These are phyloP conservation scores for Drosophila subsilvestris DNA, from an alignment of 2,888 invertebrate genomes.

Conservation along the genomic window DNA sequence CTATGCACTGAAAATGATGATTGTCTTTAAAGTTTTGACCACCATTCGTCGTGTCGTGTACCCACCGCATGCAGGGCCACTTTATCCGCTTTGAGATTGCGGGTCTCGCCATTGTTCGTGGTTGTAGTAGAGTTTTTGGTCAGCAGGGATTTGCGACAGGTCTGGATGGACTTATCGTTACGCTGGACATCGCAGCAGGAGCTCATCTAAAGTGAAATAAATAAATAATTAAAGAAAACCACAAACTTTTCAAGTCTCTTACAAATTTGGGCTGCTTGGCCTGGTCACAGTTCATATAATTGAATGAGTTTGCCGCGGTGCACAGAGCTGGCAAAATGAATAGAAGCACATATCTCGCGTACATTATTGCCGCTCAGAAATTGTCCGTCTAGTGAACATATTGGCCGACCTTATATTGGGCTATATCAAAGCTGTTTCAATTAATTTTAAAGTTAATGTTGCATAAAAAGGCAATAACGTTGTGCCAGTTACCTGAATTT, in stretches of 20 bases:
- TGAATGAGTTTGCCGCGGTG: slow-evolving; percentile 7
- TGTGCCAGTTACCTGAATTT: neutral
- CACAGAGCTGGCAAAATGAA: slow-evolving; percentile 4
- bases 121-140: slow-evolving; percentile 24
- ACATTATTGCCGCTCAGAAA: slow-evolving; percentile 35
- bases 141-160: slow-evolving; percentile 56
- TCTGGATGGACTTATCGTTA: slow-evolving; percentile 38
- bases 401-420: neutral
- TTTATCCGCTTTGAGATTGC: slow-evolving; percentile 50
- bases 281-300: slow-evolving; percentile 49
- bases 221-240: neutral
- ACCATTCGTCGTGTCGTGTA: neutral
- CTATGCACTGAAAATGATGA: slow-evolving; percentile 51
- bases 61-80: slow-evolving; percentile 58
- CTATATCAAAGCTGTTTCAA: slow-evolving; percentile 7
- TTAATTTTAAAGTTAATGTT: slow-evolving; percentile 44
- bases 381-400: neutral
- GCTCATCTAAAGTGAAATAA: slow-evolving; percentile 27
- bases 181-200: slow-evolving; percentile 59
- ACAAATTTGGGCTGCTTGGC: slow-evolving; percentile 59
- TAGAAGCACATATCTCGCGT: slow-evolving; percentile 1
- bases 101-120: slow-evolving; percentile 31
- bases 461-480: slow-evolving; percentile 28
- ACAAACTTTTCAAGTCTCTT: neutral
- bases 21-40: neutral